Evolutionary conservation across 2,113 vertebrate genomes (phyloP), one percentile per base, ranked within the genome.

Genomic region (Willisornis vidua): DNA sequence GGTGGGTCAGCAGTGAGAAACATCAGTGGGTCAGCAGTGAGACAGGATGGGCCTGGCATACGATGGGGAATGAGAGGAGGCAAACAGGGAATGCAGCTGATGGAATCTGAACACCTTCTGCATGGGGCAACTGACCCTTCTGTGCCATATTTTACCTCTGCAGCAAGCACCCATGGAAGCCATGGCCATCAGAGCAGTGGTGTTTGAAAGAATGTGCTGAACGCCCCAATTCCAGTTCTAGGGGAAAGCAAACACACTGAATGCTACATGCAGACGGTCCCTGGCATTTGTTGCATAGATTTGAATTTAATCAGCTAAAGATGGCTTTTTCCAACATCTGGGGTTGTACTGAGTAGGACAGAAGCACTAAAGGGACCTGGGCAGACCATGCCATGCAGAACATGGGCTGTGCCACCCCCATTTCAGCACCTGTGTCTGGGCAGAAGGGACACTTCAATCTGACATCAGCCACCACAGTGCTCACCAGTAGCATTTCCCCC

Each of bases 221-320:
- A 49, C 1, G 4, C 31, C 66, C 54, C 67, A 25, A 4, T 39
- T 65, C 76, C 70, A 12, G 2, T 22, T 35, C 72, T 49, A 37
- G 8, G 19, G 81, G n/a, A 80, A 78, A 91, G 86, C 59, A 93
- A 91, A 72, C 79, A 51, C n/a, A 17, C 63, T 43, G 58, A 33
- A 35, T 65, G 54, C 88, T 67, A 29, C 7, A 14, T 43, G 59
- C 85, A 93, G 92, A 43, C 61, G 59, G 73, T 61, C 29, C 45
- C 46, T 29, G 45, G 83, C 59, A 59, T 87, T 65, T 83, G 66
- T 19, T 54, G 88, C 59, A 35, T 8, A 79, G 77, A 85, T 92
- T 73, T 77, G 59, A 91, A 83, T 87, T 77, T 83, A 91, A 95
- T 91, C 90, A 65, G 77, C 74, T 89, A n/a, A 85, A 80, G 67